These are phyloP conservation scores for Steinernema khuongi DNA, from an alignment of 1,140 invertebrate genomes.

Conservation along the genomic window DNA sequence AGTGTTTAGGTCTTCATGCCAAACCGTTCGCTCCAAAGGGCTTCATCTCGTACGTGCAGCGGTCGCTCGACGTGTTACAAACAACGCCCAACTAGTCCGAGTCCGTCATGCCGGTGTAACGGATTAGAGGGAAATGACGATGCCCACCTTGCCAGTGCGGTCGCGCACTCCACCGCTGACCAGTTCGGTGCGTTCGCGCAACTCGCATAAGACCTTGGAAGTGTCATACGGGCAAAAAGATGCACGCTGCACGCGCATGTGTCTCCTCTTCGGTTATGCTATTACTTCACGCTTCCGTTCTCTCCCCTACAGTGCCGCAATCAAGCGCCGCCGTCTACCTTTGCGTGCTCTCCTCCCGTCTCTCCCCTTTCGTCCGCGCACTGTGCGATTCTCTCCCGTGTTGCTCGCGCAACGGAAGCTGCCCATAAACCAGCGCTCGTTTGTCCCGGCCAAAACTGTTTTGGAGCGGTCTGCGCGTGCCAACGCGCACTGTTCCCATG, in stretches of 20 bases:
- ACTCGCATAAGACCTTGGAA: conserved; percentile 4
- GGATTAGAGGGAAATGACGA: too few relatives aligned
- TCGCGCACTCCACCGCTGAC: background rate
- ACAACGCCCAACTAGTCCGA: too few relatives aligned
- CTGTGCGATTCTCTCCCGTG: background rate
- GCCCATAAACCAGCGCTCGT: background rate
- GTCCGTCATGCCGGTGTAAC: too few relatives aligned
- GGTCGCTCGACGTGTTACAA: too few relatives aligned
- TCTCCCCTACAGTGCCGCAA: conserved; percentile 10
- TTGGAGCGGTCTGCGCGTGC: background rate
- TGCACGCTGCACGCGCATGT: background rate
- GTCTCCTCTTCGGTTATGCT: conserved; percentile 5
- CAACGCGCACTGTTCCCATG: too few relatives aligned
- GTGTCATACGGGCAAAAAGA: background rate
- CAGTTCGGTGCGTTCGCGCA: background rate
- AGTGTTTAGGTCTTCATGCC: too few relatives aligned
- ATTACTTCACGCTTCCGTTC: conserved; percentile 8
- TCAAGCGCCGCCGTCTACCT: background rate
- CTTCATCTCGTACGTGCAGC: too few relatives aligned
- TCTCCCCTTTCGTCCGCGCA: background rate
- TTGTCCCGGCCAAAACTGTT: background rate
- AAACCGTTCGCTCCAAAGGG: too few relatives aligned
- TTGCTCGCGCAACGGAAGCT: conserved; percentile 11
- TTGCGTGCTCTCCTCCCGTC: background rate
- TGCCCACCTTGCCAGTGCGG: too few relatives aligned